Percentiles rank a stretch among this genome's conserved stretches.
These are phyloP conservation scores for Isichthys henryi DNA, from an alignment of 2,113 vertebrate genomes.

Conservation along the genomic window DNA sequence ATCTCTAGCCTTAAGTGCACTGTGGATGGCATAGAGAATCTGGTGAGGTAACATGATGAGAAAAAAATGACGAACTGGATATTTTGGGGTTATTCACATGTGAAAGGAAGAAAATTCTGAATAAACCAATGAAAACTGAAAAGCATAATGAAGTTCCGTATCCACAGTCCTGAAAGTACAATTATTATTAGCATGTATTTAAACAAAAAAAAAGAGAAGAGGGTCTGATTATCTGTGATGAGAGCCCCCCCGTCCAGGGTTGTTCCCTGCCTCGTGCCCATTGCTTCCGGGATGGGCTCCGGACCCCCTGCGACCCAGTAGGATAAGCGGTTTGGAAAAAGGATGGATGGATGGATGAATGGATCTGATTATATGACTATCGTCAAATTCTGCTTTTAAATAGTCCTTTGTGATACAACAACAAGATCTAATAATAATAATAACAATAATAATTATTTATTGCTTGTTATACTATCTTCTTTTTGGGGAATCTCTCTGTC, in stretches of 20 bases:
- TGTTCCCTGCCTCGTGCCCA: too few relatives aligned
- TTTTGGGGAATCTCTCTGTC: not conserved
- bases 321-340: too few relatives aligned
- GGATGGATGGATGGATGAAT: too few relatives aligned
- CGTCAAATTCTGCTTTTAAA: not conserved
- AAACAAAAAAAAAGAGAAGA: not conserved
- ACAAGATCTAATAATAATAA: not conserved
- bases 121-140: not conserved
- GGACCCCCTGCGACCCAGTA: too few relatives aligned
- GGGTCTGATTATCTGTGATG: not conserved
- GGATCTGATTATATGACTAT: not conserved
- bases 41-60: not conserved
- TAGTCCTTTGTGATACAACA: not conserved
- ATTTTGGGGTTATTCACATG: constrained; percentile 9
- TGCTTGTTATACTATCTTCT: not conserved
- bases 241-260: too few relatives aligned
- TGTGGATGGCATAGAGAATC: not conserved
- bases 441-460: not conserved
- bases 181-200: not conserved
- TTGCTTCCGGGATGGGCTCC: too few relatives aligned
- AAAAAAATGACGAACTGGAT: not conserved
- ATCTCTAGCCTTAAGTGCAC: constrained; percentile 9
- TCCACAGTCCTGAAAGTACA: not conserved
- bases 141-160: not conserved
- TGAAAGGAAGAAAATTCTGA: not conserved